A percentile compares a stretch with the other conserved stretches of the same genome.
Conservation (phyloP, 2,797 vertebrate genomes). For the Siniperca obscura region DNA sequence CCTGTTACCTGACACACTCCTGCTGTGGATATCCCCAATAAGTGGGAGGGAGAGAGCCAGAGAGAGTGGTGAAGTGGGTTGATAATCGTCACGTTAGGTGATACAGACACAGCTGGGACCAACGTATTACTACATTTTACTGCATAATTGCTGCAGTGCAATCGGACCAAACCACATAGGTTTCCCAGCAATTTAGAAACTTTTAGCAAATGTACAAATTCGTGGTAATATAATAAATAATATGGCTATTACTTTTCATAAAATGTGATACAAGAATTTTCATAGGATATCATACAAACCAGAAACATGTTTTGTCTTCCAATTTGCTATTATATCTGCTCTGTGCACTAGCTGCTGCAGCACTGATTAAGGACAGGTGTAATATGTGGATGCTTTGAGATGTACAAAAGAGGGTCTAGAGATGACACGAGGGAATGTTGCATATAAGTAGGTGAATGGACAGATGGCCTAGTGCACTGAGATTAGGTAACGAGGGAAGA, state of each 20-base stretch:
- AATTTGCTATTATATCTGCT: background rate
- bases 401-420: background rate
- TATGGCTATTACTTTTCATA: background rate
- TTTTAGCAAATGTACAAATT: background rate
- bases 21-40: slow-evolving; percentile 17
- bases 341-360: background rate
- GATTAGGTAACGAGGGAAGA: background rate
- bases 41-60: slow-evolving; percentile 14
- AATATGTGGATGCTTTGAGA: background rate
- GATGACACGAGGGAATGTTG: background rate
- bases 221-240: background rate
- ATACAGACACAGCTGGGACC: background rate
- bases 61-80: slow-evolving; percentile 9
- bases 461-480: background rate
- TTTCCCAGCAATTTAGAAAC: background rate
- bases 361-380: background rate
- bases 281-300: background rate
- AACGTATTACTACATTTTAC: background rate
- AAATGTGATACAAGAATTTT: background rate
- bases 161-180: background rate
- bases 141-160: background rate
- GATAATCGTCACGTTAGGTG: background rate
- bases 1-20: slow-evolving; percentile 51
- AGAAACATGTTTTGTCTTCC: background rate
- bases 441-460: background rate